Evolutionary conservation across 2,888 invertebrate species (phyloP).

Genomic region (Xestoiulus laeticollis): DNA sequence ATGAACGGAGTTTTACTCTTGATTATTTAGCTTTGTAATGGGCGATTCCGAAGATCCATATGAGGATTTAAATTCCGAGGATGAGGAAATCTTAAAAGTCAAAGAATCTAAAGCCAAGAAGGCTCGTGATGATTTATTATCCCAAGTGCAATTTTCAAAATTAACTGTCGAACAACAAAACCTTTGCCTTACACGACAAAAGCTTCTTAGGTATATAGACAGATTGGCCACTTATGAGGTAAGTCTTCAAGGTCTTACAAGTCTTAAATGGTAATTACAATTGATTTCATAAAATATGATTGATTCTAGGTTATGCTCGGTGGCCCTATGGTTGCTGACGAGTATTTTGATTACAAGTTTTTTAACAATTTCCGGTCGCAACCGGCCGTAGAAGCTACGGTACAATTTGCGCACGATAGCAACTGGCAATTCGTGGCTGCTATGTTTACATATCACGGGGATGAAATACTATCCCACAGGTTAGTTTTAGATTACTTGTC

Average conservation of each 20-base stretch:
- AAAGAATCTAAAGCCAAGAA: conserved; percentile 58
- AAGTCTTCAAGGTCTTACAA: conserved; percentile 54
- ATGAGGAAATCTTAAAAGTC: background rate
- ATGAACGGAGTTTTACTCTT: no score
- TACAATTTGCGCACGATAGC: conserved; percentile 75
- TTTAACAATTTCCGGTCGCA: conserved; percentile 73
- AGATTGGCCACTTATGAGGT: conserved; percentile 77
- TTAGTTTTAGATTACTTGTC: conserved; percentile 54
- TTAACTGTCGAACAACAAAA: conserved; percentile 70
- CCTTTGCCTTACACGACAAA: conserved; percentile 73
- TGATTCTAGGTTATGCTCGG: conserved; percentile 70
- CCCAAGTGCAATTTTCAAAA: conserved; percentile 28
- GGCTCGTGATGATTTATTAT: conserved; percentile 61
- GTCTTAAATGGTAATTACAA: no score
- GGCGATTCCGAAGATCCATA: background rate
- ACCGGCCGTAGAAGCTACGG: conserved; percentile 70
- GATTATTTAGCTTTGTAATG: background rate
- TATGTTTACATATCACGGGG: conserved; percentile 74
- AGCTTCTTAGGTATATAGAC: conserved; percentile 75
- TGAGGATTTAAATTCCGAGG: background rate
- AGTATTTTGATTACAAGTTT: conserved; percentile 72
- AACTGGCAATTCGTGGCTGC: conserved; percentile 74
- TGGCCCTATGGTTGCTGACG: conserved; percentile 68
- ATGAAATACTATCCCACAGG: conserved; percentile 69
- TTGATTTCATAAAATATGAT: background rate